Conservation (phyloP, 1,140 invertebrate genomes). For the Polypedilum pembai region DNA sequence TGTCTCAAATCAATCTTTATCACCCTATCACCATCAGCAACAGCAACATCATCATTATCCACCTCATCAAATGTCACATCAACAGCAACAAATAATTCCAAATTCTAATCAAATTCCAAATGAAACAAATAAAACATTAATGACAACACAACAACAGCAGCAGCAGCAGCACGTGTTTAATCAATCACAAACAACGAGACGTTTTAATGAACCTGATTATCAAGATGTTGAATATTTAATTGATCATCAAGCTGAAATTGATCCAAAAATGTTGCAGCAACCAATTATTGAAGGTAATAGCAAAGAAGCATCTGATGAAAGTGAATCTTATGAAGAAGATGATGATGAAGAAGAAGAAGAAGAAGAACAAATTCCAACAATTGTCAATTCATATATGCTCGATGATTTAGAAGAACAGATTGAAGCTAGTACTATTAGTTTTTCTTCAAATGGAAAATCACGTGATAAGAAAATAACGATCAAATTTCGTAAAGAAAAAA, state of each 20-base stretch:
- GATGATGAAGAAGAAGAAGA: not conserved
- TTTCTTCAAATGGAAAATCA: constrained; percentile 33
- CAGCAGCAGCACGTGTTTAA: not conserved
- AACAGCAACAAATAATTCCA: not conserved
- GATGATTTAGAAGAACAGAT: constrained; percentile 34
- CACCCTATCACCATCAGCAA: not conserved
- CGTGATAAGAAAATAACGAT: constrained; percentile 29
- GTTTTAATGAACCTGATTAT: not conserved
- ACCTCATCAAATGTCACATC: not conserved
- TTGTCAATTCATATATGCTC: not conserved
- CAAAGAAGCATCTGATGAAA: not conserved
- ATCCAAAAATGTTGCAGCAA: not conserved
- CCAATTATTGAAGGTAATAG: not conserved
- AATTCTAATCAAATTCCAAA: not conserved
- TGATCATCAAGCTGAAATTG: constrained; percentile 28
- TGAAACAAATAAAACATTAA: not conserved
- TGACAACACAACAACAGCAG: not conserved
- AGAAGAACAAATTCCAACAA: not conserved
- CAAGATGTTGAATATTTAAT: constrained; percentile 9
- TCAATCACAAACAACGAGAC: not conserved
- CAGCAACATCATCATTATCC: not conserved
- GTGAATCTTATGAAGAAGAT: not conserved
- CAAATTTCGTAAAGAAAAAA: constrained; percentile 29
- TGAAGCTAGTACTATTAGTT: constrained; percentile 36
- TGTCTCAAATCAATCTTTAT: not conserved